These are phyloP conservation scores for Seladonia tumulorum DNA, from an alignment of 2,888 invertebrate genomes.

Conservation along the genomic window DNA sequence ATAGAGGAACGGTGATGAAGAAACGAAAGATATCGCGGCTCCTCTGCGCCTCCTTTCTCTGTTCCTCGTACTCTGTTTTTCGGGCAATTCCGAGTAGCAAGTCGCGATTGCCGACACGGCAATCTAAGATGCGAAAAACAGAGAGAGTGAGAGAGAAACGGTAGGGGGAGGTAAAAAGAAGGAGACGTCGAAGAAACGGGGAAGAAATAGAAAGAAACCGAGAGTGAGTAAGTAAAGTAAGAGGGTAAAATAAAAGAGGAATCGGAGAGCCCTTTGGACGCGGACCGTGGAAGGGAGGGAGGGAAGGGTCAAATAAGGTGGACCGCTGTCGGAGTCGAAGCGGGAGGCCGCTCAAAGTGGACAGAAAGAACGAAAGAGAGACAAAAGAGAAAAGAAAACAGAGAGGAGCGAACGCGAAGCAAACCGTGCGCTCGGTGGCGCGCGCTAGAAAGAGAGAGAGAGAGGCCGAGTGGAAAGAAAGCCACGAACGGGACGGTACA, in stretches of 20 bases:
- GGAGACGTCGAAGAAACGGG: constrained; percentile 35
- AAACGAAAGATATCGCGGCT: constrained; percentile 33
- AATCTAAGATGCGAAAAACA: constrained; percentile 49
- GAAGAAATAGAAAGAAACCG: constrained; percentile 54
- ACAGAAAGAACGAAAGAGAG: constrained; percentile 60
- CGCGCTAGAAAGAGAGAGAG: constrained; percentile 17
- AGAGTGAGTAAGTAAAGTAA: constrained; percentile 63
- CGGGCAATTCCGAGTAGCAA: constrained; percentile 52
- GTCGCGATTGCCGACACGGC: constrained; percentile 45
- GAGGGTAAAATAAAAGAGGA: constrained; percentile 56
- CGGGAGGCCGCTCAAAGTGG: constrained; percentile 62
- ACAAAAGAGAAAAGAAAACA: constrained; percentile 55
- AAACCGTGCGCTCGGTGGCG: constrained; percentile 23
- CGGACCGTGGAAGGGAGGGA: constrained; percentile 19
- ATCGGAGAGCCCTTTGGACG: constrained; percentile 58
- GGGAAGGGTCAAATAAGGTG: constrained; percentile 62
- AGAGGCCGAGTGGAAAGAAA: constrained; percentile 39
- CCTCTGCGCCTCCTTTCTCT: neutral
- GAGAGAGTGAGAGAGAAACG: constrained; percentile 28
- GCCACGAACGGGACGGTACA: constrained; percentile 53
- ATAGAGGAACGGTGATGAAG: neutral
- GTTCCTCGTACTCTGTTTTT: constrained; percentile 37
- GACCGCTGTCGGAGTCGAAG: constrained; percentile 63
- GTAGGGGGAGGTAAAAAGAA: constrained; percentile 41
- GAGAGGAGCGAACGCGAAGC: constrained; percentile 41